Base-by-base conservation (phyloP, 2,113 vertebrate species). In the Coracopsis vasa region DNA sequence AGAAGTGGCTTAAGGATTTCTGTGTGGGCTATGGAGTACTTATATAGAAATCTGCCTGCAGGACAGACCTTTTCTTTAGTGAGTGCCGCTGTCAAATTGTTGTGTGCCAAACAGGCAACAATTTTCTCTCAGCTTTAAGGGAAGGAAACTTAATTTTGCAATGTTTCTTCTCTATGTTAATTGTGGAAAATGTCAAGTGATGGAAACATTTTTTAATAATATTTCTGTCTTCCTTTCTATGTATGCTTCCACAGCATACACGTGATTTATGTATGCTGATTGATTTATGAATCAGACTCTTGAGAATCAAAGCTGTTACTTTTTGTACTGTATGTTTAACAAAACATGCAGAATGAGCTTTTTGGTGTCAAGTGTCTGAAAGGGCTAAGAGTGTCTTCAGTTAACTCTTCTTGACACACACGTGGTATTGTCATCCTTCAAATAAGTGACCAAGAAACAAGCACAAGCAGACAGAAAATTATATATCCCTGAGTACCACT, bases 141-240 rank as follows among this genome's bases (percentile, higher is more conserved):
- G 35, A 47, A 84, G 20, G 41, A 10, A n/a, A 11, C 18, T 85
- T 54, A 70, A 29, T 53, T 82, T 84, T 51, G 27, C 24, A 19
- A 9, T 42, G 35, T n/a, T 67, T 67, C 65, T 94, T 54, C 39
- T 92, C 19, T 21, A 5, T 75, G 15, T 85, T 96, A 58, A n/a
- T 73, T 90, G 60, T 80, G 45, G 71, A 61, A 54, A 78, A 50
- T 91, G 56, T 72, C 84, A 96, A 70, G 51, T 81, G n/a, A 50
- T 60, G 73, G 62, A 95, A 91, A 84, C 39, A 72, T 87, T 81
- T 92, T 97, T 97, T 84, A 94, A 25, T 74, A 65, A 15, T 92
- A 73, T 91, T 31, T 97, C 39, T 94, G 58, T 82, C 60, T 50
- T 3, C 47, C 16, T 71, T 92, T 77, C 29, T 20, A 9, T 16